A percentile compares a stretch with the other conserved stretches of the same genome.
Conservation (phyloP, 2,797 vertebrate genomes). For the Hippocampus kuda region DNA sequence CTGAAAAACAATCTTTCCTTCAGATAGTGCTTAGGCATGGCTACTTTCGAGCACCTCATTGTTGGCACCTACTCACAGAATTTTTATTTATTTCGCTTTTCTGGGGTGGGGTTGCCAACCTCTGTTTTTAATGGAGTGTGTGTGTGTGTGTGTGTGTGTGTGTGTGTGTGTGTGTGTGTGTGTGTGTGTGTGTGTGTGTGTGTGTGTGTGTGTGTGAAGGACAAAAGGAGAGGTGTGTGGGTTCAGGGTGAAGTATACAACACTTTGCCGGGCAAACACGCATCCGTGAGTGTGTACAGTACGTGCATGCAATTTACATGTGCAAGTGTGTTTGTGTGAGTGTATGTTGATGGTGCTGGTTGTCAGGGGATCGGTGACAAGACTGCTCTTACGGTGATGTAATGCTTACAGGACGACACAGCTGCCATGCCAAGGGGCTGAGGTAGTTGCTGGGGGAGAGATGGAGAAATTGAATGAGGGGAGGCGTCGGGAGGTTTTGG, state of each 20-base stretch:
- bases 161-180: slow-evolving; percentile 4
- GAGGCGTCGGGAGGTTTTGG: slow-evolving; percentile 8
- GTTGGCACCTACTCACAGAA: too few species aligned
- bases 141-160: slow-evolving; percentile 14
- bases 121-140: too few species aligned
- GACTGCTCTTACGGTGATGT: slow-evolving; percentile 69
- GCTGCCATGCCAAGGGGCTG: slow-evolving; percentile 71
- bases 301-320: slow-evolving; percentile 1
- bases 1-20: too few species aligned
- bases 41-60: too few species aligned
- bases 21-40: too few species aligned
- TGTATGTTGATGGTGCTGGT: slow-evolving; percentile 54
- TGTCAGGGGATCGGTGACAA: slow-evolving; percentile 68
- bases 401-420: slow-evolving; percentile 69
- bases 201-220: slow-evolving; percentile 17
- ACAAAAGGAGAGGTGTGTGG: slow-evolving; percentile 28
- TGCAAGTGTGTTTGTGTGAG: slow-evolving; percentile 21
- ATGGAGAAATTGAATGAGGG: slow-evolving; percentile 30
- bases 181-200: slow-evolving; percentile 4
- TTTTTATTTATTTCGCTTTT: too few species aligned
- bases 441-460: slow-evolving; percentile 56
- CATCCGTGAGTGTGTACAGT: neutral
- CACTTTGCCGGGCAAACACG: slow-evolving; percentile 20
- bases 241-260: slow-evolving; percentile 6
- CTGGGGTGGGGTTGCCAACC: too few species aligned